Evolutionary conservation across 2,113 vertebrate genomes (phyloP), one percentile per base, ranked within the genome.

Genomic region (Trachemys scripta): DNA sequence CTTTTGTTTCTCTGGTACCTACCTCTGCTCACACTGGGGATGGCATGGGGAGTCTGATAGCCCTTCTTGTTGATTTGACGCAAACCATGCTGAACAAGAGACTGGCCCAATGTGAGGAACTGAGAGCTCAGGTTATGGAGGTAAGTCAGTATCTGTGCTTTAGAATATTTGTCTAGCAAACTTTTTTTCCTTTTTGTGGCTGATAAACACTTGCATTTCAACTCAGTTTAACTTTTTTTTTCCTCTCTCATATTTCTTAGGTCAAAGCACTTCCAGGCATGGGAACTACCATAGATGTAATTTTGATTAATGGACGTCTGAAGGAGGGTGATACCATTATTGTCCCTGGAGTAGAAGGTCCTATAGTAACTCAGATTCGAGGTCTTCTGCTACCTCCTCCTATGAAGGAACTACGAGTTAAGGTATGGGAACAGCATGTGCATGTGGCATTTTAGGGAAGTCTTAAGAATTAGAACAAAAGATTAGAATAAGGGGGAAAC

Each of bases 121-220:
- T 99, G 86, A 98, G 99, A 50, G 99, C 99, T 24, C 99, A 99
- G 96, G 99, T 99, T 97, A 99, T 99, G 99, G 99, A 99, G 99
- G 99, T 99, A 98, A 98, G 92, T 72, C 53, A 81, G 16, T 57
- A 91, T 16, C 53, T 49, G 6, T 29, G 87, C 19, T 86, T 62
- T n/a, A 14, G 24, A 87, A 79, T 50, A 81, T 85, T 51, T 1
- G 5, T 59, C 25, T 3, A 53, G 83, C 82, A 86, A 31, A 59
- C 38, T 42, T 42, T 76, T 56, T 93, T 65, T 42, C 16, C 69
- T 65, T 35, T 24, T 9, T 75, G 42, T 5, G 50, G 29, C 38
- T 50, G 56, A 38, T 50, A 50, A 42, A 14, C 38, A 42, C 38
- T 42, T 42, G 38, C 38, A 42, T 42, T 42, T 42, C 38, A 42